Percentiles rank a stretch among this genome's conserved stretches.
phyloP scores from a whole-genome alignment of 2,888 invertebrate species.

The Lymantria monacha region DNA sequence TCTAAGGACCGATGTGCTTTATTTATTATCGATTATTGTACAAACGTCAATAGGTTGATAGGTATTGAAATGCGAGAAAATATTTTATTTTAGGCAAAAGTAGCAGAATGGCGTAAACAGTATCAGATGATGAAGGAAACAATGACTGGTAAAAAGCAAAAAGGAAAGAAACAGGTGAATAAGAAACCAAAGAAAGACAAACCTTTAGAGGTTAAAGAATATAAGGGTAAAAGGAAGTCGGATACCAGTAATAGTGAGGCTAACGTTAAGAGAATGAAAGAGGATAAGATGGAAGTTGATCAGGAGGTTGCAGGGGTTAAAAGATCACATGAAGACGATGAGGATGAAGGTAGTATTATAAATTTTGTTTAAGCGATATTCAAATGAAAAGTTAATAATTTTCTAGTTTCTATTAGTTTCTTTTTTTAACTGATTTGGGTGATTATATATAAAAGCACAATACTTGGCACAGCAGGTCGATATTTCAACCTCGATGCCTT shows the following conservation, averaged over 20 bases:
- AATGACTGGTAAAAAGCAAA: slow-evolving; percentile 62
- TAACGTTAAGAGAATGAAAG: slow-evolving; percentile 38
- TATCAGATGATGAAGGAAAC: slow-evolving; percentile 73
- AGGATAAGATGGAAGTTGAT: slow-evolving; percentile 37
- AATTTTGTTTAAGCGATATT: not conserved
- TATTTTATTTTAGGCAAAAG: slow-evolving; percentile 46
- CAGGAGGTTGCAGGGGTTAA: slow-evolving; percentile 45
- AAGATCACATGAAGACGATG: slow-evolving; percentile 51
- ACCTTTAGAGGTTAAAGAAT: slow-evolving; percentile 47
- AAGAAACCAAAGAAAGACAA: slow-evolving; percentile 58
- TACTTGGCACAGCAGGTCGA: too few relatives aligned
- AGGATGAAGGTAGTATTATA: slow-evolving; percentile 23
- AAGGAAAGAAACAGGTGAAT: slow-evolving; percentile 50
- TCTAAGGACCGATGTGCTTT: too few relatives aligned
- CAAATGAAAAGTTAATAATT: too few relatives aligned
- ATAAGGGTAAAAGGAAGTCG: slow-evolving; percentile 62
- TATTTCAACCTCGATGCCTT: too few relatives aligned
- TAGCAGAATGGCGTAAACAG: slow-evolving; percentile 67
- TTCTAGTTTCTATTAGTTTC: too few relatives aligned
- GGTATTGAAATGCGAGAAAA: too few relatives aligned
- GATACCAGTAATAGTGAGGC: slow-evolving; percentile 49
- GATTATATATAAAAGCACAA: too few relatives aligned
- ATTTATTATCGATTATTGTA: too few relatives aligned
- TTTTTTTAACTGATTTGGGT: too few relatives aligned
- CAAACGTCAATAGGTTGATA: too few relatives aligned